Base-by-base conservation (phyloP, 2,888 invertebrate genomes). In the Parelbella ahira region DNA sequence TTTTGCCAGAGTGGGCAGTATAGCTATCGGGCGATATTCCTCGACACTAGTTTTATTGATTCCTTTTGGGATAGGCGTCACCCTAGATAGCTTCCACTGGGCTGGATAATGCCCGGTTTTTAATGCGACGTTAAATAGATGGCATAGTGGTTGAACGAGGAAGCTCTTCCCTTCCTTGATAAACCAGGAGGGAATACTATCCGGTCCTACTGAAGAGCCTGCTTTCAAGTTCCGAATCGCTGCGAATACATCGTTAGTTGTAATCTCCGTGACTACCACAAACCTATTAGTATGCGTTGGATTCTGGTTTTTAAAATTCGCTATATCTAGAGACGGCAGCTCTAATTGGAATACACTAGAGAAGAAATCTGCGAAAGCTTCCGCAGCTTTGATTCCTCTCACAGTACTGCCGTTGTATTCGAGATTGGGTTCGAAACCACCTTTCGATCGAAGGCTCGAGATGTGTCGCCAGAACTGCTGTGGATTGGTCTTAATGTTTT, bases 31-130 rank as follows among this genome's bases (percentile, higher is more conserved):
- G 4, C 37, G 24, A 32, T 27, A 37, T 6, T 30, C 21, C 6
- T 37, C 32, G 6, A 44, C 32, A 3, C 13, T 13, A 6, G 9
- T 3, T 3, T 10, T 32, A 0, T 27, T 25, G 2, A n/a, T 8
- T 8, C 19, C 19, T 30, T 43, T 43, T 1, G 43, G 30, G 2
- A 43, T 37, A 10, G 37, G 43, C 3, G 18, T 38, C 1, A 44
- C 37, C n/a, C 33, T 10, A 4, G 37, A 18, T n/a, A 37, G 15
- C 21, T 37, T 44, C 44, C 37, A 44, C 13, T 30, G 29, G 21
- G 23, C 12, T 4, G 37, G 43, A 10, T 43, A 43, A 3, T 36
- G 32, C 25, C 42, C 21, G 2, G 42, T 28, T 27, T 13, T 24
- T 7, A 34, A 5, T 1, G 29, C 24, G 13, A 42, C 8, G 25